Evolutionary conservation across 2,888 invertebrate genomes (phyloP).

Genomic region (Calameuta filiformis): DNA sequence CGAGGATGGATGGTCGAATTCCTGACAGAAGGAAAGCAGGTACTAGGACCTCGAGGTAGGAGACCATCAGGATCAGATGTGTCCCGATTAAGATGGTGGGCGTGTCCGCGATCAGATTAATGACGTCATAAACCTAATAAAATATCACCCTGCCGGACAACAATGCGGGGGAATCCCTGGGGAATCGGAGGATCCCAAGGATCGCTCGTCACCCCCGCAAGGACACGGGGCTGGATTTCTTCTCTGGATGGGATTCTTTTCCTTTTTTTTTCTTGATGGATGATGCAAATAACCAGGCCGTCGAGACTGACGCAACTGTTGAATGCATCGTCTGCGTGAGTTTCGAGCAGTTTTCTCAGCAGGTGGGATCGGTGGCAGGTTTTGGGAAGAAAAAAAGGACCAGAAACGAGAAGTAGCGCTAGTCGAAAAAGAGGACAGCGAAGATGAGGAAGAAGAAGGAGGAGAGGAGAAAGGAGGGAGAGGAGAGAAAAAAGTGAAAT

Average conservation of each 20-base stretch:
- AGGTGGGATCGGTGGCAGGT: slow-evolving; percentile 53
- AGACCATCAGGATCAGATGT: slow-evolving; percentile 6
- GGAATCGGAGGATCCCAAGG: slow-evolving; percentile 38
- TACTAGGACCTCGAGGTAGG: not conserved
- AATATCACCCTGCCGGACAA: slow-evolving; percentile 58
- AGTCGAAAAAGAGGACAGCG: slow-evolving; percentile 4
- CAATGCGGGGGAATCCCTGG: slow-evolving; percentile 58
- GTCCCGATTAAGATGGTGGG: slow-evolving; percentile 57
- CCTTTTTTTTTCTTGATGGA: slow-evolving; percentile 53
- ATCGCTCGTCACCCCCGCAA: not conserved
- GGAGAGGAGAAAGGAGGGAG: slow-evolving; percentile 16
- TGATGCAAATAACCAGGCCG: slow-evolving; percentile 61
- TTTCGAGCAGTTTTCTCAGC: slow-evolving; percentile 57
- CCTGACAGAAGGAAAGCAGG: slow-evolving; percentile 16
- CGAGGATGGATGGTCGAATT: slow-evolving; percentile 4
- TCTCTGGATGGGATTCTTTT: slow-evolving; percentile 8
- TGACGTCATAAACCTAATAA: slow-evolving; percentile 66
- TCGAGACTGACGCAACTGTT: slow-evolving; percentile 46
- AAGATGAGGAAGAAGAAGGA: slow-evolving; percentile 10
- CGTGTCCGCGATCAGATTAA: slow-evolving; percentile 63
- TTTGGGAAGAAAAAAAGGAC: slow-evolving; percentile 23
- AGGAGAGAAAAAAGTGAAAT: slow-evolving; percentile 18
- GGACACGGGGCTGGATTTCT: slow-evolving; percentile 4
- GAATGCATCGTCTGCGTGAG: slow-evolving; percentile 34
- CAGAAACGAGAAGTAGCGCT: slow-evolving; percentile 5